Evolutionary conservation across 2,888 invertebrate species (phyloP).

Genomic region (Coelinius sp.): DNA sequence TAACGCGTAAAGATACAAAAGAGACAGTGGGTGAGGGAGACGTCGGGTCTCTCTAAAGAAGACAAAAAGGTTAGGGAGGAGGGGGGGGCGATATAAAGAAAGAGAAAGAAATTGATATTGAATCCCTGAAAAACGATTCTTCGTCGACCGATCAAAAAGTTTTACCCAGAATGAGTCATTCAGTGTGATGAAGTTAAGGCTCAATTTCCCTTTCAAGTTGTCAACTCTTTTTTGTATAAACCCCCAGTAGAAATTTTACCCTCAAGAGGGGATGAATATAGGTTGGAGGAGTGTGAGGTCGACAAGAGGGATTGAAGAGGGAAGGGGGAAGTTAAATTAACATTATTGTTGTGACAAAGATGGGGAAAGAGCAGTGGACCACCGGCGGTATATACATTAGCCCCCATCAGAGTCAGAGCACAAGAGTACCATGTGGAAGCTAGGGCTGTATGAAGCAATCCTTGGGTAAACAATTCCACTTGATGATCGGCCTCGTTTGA

Average conservation of each 20-base stretch:
- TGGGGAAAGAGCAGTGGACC: constrained; percentile 52
- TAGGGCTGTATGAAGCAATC: constrained; percentile 49
- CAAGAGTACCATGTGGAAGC: constrained; percentile 29
- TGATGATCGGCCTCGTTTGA: constrained; percentile 70
- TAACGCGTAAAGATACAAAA: constrained; percentile 59
- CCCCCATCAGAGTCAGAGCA: constrained; percentile 51
- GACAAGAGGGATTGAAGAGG: constrained; percentile 23
- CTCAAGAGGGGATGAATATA: no score
- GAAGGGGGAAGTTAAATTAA: constrained; percentile 64
- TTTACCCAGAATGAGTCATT: background rate
- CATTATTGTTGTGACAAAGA: constrained; percentile 71
- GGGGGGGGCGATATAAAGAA: constrained; percentile 3
- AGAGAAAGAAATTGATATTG: constrained; percentile 13
- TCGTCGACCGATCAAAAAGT: background rate
- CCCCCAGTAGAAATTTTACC: no score
- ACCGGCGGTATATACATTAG: constrained; percentile 42
- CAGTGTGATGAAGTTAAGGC: constrained; percentile 51
- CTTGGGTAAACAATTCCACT: constrained; percentile 69
- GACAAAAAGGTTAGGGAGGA: constrained; percentile 35
- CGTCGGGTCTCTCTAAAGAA: constrained; percentile 44
- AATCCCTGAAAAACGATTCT: background rate
- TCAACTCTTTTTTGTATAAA: constrained; percentile 71
- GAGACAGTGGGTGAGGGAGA: constrained; percentile 59
- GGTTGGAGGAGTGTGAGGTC: no score
- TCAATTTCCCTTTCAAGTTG: constrained; percentile 71